These are phyloP conservation scores for Natrix natrix DNA, from an alignment of 2,797 vertebrate genomes.

Conservation along the genomic window DNA sequence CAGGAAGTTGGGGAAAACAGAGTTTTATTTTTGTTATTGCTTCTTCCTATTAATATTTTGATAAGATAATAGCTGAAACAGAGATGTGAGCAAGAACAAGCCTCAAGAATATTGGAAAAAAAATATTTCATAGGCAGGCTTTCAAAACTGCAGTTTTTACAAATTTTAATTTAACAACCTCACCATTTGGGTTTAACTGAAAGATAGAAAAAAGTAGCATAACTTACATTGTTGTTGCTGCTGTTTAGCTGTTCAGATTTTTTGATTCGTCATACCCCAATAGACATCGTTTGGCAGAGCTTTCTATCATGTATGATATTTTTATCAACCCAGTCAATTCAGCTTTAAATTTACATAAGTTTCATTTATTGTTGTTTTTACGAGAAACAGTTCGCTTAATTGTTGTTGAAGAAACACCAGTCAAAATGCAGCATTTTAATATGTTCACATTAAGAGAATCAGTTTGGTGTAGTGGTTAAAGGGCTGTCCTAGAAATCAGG, in stretches of 20 bases:
- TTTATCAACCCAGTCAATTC: not conserved
- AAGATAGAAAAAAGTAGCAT: too few relatives aligned
- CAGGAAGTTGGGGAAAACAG: not conserved
- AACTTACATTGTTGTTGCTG: not conserved
- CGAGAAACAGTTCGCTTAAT: too few relatives aligned
- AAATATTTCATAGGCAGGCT: not conserved
- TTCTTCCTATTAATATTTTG: not conserved
- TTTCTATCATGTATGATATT: not conserved
- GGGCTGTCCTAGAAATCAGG: too few relatives aligned
- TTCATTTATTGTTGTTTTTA: too few relatives aligned
- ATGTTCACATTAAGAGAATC: too few relatives aligned
- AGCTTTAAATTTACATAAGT: too few relatives aligned
- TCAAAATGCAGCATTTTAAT: too few relatives aligned
- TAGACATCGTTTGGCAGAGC: not conserved
- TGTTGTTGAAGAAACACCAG: too few relatives aligned
- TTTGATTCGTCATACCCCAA: not conserved
- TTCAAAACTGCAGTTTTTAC: not conserved
- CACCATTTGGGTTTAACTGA: not conserved
- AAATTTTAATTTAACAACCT: not conserved
- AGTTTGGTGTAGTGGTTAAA: too few relatives aligned
- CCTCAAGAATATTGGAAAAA: not conserved
- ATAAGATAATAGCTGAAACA: not conserved
- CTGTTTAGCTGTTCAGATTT: not conserved
- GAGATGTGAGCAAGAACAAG: not conserved
- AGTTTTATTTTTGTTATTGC: not conserved